These are phyloP conservation scores for Plumapathes pennacea DNA, from an alignment of 92 coral and sea anemone genomes.

Conservation along the genomic window DNA sequence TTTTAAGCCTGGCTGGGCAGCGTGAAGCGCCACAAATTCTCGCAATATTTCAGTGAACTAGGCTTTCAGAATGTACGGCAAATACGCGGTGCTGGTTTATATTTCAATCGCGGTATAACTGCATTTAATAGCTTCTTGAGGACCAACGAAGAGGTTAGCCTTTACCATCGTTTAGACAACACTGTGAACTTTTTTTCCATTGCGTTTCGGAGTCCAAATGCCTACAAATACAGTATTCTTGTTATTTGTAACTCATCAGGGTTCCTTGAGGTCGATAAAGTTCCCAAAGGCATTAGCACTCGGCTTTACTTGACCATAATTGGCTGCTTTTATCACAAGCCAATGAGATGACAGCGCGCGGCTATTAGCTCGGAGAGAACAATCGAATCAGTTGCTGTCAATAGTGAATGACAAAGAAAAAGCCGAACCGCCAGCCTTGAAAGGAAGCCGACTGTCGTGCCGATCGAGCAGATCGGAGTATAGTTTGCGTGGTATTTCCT, in stretches of 20 bases:
- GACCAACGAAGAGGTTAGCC: too few relatives aligned
- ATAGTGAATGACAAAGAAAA: slow-evolving; percentile 58
- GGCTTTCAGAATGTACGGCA: not conserved
- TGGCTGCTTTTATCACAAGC: slow-evolving; percentile 84
- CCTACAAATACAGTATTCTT: not conserved
- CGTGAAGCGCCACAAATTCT: too few relatives aligned
- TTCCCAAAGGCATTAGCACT: too few relatives aligned
- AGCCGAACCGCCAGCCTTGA: slow-evolving; percentile 23
- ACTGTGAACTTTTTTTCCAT: not conserved
- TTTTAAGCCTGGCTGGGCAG: too few relatives aligned
- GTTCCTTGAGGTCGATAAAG: slow-evolving; percentile 24
- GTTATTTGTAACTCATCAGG: not conserved
- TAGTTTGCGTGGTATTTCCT: too few relatives aligned
- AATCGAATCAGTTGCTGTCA: slow-evolving; percentile 91
- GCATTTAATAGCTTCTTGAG: too few relatives aligned
- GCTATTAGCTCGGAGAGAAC: slow-evolving; percentile 82
- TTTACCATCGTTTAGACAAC: too few relatives aligned
- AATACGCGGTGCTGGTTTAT: not conserved
- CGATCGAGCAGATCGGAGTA: too few relatives aligned
- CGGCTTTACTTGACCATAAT: slow-evolving; percentile 87
- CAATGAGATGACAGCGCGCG: slow-evolving; percentile 65
- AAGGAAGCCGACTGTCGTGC: too few relatives aligned
- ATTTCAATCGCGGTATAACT: not conserved
- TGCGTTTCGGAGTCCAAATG: not conserved
- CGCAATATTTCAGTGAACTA: too few relatives aligned